Evolutionary conservation across 2,113 vertebrate species (phyloP).

Genomic region (Trematomus loennbergii): DNA sequence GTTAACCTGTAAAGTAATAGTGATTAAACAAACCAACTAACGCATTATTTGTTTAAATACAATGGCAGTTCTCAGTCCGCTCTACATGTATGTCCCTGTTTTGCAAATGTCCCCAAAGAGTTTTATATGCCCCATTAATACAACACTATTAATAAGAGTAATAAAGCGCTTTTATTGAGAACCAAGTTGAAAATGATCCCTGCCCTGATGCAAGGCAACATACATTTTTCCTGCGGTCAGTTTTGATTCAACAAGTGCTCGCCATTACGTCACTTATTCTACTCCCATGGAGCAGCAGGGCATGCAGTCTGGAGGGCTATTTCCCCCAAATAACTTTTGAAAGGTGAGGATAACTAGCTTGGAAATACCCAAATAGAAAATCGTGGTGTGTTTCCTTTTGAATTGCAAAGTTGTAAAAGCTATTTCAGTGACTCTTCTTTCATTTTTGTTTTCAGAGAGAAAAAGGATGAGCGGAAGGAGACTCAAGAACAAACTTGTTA

Average conservation of each 20-base stretch:
- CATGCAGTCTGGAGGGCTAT: background rate
- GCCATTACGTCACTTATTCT: constrained; percentile 22
- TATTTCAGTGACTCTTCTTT: constrained; percentile 10
- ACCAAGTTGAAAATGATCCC: constrained; percentile 6
- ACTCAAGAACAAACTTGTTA: constrained; percentile 40
- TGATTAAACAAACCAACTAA: background rate
- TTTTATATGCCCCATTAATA: constrained; percentile 36
- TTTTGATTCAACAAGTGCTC: constrained; percentile 44
- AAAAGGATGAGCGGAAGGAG: constrained; percentile 31
- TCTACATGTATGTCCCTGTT: constrained; percentile 22
- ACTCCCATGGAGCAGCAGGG: constrained; percentile 20
- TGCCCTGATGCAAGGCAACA: constrained; percentile 31
- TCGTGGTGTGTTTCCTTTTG: background rate
- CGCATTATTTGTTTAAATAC: constrained; percentile 1
- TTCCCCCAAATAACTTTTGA: background rate
- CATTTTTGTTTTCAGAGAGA: constrained; percentile 60
- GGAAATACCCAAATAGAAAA: background rate
- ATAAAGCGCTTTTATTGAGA: constrained; percentile 34
- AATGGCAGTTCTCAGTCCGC: background rate
- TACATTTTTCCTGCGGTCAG: constrained; percentile 9
- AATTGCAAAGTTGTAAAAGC: background rate
- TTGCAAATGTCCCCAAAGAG: constrained; percentile 14
- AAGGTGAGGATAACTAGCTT: constrained; percentile 27
- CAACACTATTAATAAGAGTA: constrained; percentile 39
- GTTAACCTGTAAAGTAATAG: background rate